Percentiles rank a stretch among this genome's conserved stretches.
These are phyloP conservation scores for Diaperis boleti DNA, from an alignment of 2,888 invertebrate genomes.

Conservation along the genomic window DNA sequence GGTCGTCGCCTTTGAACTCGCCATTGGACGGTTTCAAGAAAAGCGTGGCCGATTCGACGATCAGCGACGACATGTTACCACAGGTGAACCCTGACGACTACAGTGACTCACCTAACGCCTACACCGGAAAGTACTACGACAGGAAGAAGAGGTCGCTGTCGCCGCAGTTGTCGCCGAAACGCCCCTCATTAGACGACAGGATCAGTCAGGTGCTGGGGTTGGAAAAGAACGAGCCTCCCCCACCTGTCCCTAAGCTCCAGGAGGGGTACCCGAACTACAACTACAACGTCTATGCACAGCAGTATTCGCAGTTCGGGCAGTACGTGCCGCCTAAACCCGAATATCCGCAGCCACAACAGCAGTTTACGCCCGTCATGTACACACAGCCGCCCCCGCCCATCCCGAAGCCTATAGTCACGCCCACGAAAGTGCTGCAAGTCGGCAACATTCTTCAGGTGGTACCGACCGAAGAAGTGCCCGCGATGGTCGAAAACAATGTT, in stretches of 20 bases:
- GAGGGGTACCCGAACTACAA: slow-evolving; percentile 17
- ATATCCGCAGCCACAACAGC: slow-evolving; percentile 7
- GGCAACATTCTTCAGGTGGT: slow-evolving; percentile 74
- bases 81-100: slow-evolving; percentile 56
- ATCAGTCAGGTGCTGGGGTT: slow-evolving; percentile 72
- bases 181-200: slow-evolving; percentile 72
- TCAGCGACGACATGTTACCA: slow-evolving; percentile 67
- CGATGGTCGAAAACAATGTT: slow-evolving; percentile 12
- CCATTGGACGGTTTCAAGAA: slow-evolving; percentile 64
- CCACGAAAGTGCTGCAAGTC: slow-evolving; percentile 65
- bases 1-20: slow-evolving; percentile 56
- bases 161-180: slow-evolving; percentile 67
- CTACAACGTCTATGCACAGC: slow-evolving; percentile 8
- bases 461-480: slow-evolving; percentile 66
- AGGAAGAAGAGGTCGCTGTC: slow-evolving; percentile 25
- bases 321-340: slow-evolving; percentile 21
- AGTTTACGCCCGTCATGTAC: slow-evolving; percentile 9
- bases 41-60: slow-evolving; percentile 70
- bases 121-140: slow-evolving; percentile 7
- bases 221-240: slow-evolving; percentile 60
- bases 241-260: slow-evolving; percentile 13
- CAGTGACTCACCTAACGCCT: slow-evolving; percentile 50
- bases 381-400: slow-evolving; percentile 30
- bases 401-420: slow-evolving; percentile 13
- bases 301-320: slow-evolving; percentile 31